Evolutionary conservation across 2,797 vertebrate genomes (phyloP).

Genomic region (Sebastes iracundus): DNA sequence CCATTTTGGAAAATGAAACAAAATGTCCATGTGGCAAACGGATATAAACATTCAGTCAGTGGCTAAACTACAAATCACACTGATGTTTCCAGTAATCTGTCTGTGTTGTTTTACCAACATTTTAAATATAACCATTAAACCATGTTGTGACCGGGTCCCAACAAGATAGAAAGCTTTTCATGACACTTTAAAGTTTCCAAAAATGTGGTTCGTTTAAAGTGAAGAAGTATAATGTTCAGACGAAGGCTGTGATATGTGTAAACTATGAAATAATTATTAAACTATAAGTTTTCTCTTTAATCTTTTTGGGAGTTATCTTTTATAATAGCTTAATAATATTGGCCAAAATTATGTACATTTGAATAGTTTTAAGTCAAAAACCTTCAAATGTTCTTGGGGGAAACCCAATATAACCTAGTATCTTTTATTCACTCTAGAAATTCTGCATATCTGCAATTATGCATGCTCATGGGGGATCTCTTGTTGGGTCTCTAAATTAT

Average conservation of each 20-base stretch:
- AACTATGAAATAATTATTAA: too few species aligned
- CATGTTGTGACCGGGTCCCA: not conserved
- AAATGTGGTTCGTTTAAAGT: not conserved
- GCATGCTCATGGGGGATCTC: too few species aligned
- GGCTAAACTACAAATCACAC: not conserved
- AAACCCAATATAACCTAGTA: not conserved
- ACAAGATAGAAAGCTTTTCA: not conserved
- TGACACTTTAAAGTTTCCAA: not conserved
- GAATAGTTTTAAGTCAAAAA: not conserved
- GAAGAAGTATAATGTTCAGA: too few species aligned
- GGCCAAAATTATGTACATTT: not conserved
- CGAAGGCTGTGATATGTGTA: too few species aligned
- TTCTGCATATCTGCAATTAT: too few species aligned
- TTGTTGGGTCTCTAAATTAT: too few species aligned
- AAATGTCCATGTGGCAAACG: not conserved
- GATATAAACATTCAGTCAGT: not conserved
- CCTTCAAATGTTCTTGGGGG: too few species aligned
- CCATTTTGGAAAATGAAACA: conserved; percentile 20
- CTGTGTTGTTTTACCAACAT: not conserved
- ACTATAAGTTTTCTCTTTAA: not conserved
- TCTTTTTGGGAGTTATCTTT: not conserved
- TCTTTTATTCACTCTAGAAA: too few species aligned
- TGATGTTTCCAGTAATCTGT: not conserved
- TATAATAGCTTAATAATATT: not conserved
- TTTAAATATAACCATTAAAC: not conserved